Conservation (phyloP, 2,113 vertebrate genomes). For the Columbina picui region DNA sequence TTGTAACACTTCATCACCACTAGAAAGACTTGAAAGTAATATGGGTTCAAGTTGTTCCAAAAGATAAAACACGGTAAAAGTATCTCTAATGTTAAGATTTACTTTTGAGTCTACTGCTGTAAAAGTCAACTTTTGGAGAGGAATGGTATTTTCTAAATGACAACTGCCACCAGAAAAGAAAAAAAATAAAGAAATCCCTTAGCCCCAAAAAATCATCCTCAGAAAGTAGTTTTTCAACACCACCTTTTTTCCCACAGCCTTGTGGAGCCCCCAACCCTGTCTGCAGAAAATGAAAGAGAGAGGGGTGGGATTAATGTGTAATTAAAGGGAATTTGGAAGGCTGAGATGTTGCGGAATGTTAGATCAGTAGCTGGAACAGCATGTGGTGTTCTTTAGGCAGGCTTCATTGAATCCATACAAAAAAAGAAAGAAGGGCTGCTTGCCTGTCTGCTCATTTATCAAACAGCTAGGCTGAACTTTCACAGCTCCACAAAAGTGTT, state of each 20-base stretch:
- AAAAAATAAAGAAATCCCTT: not conserved
- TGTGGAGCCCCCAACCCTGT: constrained; percentile 81
- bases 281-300: constrained; percentile 94
- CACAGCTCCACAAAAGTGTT: constrained; percentile 92
- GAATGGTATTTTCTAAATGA: not conserved
- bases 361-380: constrained; percentile 99
- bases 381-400: constrained; percentile 99
- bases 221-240: constrained; percentile 73
- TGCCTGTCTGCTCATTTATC: constrained; percentile 99
- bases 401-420: constrained; percentile 99
- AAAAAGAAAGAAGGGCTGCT: constrained; percentile 93
- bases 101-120: not conserved
- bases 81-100: not conserved
- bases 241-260: constrained; percentile 82
- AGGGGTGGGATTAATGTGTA: constrained; percentile 98
- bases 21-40: constrained; percentile 29
- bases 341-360: constrained; percentile 99
- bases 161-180: not conserved
- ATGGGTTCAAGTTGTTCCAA: not conserved
- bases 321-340: constrained; percentile 99
- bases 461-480: constrained; percentile 94
- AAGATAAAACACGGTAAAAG: not conserved
- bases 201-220: not conserved
- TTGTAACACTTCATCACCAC: not conserved
- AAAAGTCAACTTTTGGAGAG: not conserved